These are phyloP conservation scores for Trochalopteron elliotii DNA, from an alignment of 2,113 vertebrate species.

Conservation along the genomic window DNA sequence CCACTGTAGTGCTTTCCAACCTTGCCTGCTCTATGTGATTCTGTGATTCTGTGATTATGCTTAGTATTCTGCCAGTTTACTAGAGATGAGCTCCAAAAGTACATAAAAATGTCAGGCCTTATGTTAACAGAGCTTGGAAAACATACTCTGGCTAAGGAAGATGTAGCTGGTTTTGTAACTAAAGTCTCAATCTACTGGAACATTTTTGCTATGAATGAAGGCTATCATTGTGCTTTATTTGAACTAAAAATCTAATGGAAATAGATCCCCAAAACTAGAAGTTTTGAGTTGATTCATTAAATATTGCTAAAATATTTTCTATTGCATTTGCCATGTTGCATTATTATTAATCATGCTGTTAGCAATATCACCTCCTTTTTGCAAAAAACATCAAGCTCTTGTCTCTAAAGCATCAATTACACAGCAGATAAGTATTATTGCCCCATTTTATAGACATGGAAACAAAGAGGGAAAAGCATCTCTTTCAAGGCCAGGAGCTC, in stretches of 20 bases:
- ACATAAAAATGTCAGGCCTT: not conserved
- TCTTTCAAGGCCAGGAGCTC: not conserved
- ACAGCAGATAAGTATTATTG: not conserved
- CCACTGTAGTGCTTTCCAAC: not conserved
- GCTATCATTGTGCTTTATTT: not conserved
- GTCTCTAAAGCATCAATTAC: slow-evolving; percentile 3
- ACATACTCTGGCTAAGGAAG: not conserved
- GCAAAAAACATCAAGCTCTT: not conserved
- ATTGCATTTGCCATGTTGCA: not conserved
- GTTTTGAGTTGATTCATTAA: not conserved
- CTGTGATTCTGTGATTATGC: not conserved
- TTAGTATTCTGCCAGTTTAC: not conserved
- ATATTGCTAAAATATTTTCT: not conserved
- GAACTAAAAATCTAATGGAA: not conserved
- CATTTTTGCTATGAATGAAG: not conserved
- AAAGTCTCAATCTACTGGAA: not conserved
- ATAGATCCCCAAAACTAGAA: slow-evolving; percentile 5
- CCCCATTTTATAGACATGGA: not conserved
- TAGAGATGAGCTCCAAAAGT: not conserved
- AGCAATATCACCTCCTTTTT: not conserved
- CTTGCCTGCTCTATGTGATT: not conserved
- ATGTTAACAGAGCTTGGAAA: not conserved
- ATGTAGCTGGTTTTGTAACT: not conserved
- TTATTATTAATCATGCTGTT: not conserved
- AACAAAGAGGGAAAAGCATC: not conserved